phyloP scores from a whole-genome alignment of 2,113 vertebrate species.

The Ptilorrhoa leucosticta region DNA sequence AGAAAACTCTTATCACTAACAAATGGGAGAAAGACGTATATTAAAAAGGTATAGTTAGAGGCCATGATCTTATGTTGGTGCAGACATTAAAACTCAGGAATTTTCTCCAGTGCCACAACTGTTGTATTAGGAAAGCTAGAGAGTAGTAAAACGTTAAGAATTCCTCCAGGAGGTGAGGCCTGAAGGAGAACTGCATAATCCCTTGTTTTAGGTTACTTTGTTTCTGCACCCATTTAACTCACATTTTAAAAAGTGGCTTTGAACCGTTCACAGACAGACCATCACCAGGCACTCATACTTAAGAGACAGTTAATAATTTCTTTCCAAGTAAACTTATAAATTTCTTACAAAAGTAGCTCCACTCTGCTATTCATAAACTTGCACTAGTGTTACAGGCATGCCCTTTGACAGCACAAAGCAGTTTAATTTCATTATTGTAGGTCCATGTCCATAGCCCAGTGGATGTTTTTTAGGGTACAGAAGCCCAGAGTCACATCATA shows the following conservation, averaged over 20 bases:
- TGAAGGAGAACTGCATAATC: not conserved
- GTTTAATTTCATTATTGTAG: not conserved
- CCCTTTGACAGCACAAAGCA: not conserved
- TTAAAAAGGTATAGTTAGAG: not conserved
- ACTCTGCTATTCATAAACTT: not conserved
- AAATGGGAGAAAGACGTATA: not conserved
- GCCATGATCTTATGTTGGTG: not conserved
- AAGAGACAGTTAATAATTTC: not conserved
- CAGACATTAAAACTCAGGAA: not conserved
- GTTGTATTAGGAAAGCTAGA: not conserved
- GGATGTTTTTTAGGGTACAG: not conserved
- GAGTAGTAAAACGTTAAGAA: rapidly evolving
- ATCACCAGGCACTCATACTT: not conserved
- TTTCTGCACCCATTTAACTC: not conserved
- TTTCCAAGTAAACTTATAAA: not conserved
- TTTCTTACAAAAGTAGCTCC: not conserved
- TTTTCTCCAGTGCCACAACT: not conserved
- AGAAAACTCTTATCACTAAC: not conserved
- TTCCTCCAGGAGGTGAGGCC: not conserved
- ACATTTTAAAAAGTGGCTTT: not conserved
- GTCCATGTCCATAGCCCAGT: not conserved
- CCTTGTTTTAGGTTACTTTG: not conserved
- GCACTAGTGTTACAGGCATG: not conserved
- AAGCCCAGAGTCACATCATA: not conserved
- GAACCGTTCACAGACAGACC: not conserved